These are phyloP conservation scores for Lagenorhynchus albirostris DNA, from an alignment of 2,113 vertebrate genomes.

Conservation along the genomic window DNA sequence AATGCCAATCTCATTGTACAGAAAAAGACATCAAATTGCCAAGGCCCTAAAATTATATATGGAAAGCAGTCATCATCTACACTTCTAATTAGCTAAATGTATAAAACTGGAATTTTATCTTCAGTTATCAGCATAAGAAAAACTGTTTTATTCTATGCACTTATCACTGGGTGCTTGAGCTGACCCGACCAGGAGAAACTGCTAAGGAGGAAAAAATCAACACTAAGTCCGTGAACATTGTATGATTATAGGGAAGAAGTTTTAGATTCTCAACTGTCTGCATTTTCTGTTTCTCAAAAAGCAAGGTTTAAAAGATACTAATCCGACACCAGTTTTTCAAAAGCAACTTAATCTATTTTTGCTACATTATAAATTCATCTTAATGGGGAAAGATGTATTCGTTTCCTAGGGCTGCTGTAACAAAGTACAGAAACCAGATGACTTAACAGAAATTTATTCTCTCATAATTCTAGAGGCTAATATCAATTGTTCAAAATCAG, in stretches of 20 bases:
- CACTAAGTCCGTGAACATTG: no score
- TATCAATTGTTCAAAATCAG: neutral
- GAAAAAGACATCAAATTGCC: neutral
- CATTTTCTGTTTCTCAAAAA: neutral
- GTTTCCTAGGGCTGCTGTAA: neutral
- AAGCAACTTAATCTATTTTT: neutral
- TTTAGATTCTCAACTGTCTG: neutral
- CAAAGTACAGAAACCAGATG: neutral
- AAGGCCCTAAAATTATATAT: conserved; percentile 2
- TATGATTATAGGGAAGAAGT: neutral
- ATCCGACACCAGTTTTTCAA: neutral
- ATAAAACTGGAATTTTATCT: conserved; percentile 23
- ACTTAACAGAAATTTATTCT: neutral
- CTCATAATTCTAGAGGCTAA: neutral
- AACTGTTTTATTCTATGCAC: neutral
- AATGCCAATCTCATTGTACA: neutral
- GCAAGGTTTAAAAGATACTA: neutral
- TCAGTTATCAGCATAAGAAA: neutral
- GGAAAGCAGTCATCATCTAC: conserved; percentile 16
- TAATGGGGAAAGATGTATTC: neutral
- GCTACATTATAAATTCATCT: neutral
- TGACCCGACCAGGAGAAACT: neutral
- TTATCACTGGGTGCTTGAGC: neutral
- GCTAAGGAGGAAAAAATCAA: neutral
- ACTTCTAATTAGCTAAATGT: conserved; percentile 45